Percentiles rank a stretch among this genome's conserved stretches.
Evolutionary conservation across 2,888 invertebrate species (phyloP).

Genomic region (Drosophila emarginata): DNA sequence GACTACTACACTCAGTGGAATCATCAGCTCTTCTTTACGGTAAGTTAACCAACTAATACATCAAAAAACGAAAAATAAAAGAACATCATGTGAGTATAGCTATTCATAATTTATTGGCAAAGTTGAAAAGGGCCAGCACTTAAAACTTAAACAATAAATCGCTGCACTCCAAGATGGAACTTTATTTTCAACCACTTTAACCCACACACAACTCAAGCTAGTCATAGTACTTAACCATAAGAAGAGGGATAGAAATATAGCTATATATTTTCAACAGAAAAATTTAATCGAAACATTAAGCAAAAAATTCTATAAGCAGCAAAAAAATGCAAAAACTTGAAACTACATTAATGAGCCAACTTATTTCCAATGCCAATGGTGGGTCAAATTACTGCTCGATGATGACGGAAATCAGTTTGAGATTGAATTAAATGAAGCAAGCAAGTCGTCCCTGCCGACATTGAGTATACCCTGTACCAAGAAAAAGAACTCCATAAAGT

Average conservation of each 20-base stretch:
- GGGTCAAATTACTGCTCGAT: not conserved
- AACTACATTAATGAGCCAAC: slow-evolving; percentile 54
- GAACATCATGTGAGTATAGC: slow-evolving; percentile 23
- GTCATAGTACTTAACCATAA: not conserved
- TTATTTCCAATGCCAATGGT: not conserved
- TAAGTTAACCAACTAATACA: slow-evolving; percentile 60
- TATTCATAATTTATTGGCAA: slow-evolving; percentile 67
- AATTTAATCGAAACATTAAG: slow-evolving; percentile 19
- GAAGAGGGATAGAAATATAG: not conserved
- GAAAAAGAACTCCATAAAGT: no score
- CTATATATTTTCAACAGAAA: not conserved
- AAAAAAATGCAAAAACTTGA: slow-evolving; percentile 39
- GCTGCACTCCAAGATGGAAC: slow-evolving; percentile 17
- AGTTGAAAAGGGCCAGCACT: slow-evolving; percentile 51
- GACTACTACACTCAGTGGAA: slow-evolving; percentile 88
- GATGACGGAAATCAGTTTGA: not conserved
- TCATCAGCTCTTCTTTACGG: slow-evolving; percentile 86
- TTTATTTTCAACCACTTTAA: not conserved
- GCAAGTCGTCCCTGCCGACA: no score
- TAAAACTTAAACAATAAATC: slow-evolving; percentile 58
- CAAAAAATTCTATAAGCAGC: slow-evolving; percentile 47
- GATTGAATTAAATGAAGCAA: no score
- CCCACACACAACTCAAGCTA: not conserved
- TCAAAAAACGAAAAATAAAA: slow-evolving; percentile 15
- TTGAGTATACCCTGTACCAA: no score